phyloP scores from a whole-genome alignment of 1,140 invertebrate species.

The Mesaphorura yosii region DNA sequence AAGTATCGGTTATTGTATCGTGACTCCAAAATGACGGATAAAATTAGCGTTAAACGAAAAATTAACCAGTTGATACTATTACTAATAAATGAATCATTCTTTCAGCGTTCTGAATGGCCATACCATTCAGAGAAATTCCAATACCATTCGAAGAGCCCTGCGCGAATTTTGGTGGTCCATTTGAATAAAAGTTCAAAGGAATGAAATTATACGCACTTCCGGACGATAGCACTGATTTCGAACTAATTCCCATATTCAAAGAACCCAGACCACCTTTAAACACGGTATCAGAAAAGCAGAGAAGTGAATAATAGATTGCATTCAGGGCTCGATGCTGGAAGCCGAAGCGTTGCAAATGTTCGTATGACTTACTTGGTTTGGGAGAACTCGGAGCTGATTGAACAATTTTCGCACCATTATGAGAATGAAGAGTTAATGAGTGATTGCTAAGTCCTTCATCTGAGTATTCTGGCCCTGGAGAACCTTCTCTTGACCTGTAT shows the following conservation, averaged over 20 bases:
- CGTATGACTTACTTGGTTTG: conserved; percentile 23
- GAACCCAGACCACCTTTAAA: conserved; percentile 21
- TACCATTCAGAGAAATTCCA: no score
- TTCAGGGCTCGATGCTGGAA: background rate
- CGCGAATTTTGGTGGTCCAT: no score
- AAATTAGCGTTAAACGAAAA: no score
- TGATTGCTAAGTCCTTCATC: conserved; percentile 14
- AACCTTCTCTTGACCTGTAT: conserved; percentile 75
- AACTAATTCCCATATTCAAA: conserved; percentile 20
- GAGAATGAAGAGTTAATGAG: conserved; percentile 18
- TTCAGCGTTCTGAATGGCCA: no score
- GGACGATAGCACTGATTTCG: background rate
- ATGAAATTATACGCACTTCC: background rate
- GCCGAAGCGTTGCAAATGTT: background rate
- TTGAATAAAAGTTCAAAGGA: no score
- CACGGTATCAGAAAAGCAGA: background rate
- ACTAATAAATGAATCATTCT: no score
- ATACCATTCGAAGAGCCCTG: no score
- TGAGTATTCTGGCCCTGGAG: conserved; percentile 51
- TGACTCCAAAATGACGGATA: no score
- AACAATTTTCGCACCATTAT: conserved; percentile 41
- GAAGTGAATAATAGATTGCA: background rate
- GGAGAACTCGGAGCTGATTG: conserved; percentile 61
- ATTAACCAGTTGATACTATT: no score
- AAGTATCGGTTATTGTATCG: no score